Percentiles rank a stretch among this genome's conserved stretches.
phyloP scores from a whole-genome alignment of 2,113 vertebrate genomes.

The Oreotrochilus melanogaster region DNA sequence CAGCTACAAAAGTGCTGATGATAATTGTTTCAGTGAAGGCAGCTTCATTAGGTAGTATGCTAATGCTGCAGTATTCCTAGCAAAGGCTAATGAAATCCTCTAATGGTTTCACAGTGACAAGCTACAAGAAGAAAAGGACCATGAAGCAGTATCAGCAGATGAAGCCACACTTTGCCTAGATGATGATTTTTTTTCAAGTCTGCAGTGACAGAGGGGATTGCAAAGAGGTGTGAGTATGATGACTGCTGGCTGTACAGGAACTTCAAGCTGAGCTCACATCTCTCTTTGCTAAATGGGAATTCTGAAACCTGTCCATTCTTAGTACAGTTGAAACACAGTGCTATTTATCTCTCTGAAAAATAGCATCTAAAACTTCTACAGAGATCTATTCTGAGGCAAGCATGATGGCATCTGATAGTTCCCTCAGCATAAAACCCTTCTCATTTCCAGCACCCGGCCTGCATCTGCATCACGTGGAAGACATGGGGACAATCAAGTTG shows the following conservation, averaged over 20 bases:
- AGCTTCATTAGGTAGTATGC: not conserved
- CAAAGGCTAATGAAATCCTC: not conserved
- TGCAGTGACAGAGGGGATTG: not conserved
- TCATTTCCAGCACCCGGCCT: not conserved
- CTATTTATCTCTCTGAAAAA: not conserved
- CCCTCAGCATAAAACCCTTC: not conserved
- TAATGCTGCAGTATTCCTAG: not conserved
- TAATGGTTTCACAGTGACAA: not conserved
- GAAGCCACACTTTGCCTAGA: not conserved
- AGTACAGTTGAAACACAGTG: not conserved
- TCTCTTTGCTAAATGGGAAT: not conserved
- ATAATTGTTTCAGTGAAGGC: not conserved
- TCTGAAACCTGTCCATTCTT: not conserved
- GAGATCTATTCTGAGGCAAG: not conserved
- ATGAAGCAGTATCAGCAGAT: not conserved
- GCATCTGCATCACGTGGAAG: not conserved
- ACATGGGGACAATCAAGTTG: not conserved
- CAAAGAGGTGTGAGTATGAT: not conserved
- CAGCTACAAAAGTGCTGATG: not conserved
- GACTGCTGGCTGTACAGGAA: not conserved
- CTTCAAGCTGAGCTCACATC: not conserved
- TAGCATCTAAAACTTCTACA: not conserved
- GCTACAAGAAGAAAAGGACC: not conserved
- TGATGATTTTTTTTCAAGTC: not conserved
- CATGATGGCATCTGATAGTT: not conserved